A percentile compares a stretch with the other conserved stretches of the same genome.
Conservation (phyloP, 2,888 invertebrate genomes). For the Tetragnatha montana region DNA sequence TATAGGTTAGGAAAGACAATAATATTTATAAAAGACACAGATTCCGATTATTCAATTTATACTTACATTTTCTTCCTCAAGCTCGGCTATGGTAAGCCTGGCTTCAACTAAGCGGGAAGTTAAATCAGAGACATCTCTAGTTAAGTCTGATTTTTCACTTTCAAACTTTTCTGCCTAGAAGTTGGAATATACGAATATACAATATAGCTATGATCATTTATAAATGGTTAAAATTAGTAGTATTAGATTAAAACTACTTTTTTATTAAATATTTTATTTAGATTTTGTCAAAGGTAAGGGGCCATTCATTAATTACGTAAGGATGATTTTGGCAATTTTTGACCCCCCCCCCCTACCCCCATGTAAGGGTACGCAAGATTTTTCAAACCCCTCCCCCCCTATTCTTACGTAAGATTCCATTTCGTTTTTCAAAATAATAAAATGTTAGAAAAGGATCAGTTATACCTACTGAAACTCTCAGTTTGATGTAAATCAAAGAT, state of each 20-base stretch:
- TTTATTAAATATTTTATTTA: neutral
- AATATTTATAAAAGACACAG: neutral
- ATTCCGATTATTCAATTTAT: neutral
- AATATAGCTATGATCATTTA: neutral
- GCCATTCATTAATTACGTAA: too few relatives aligned
- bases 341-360: too few relatives aligned
- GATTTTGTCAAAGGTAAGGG: neutral
- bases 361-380: too few relatives aligned
- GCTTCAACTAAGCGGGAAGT: slow-evolving; percentile 77
- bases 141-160: slow-evolving; percentile 89
- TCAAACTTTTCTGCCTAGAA: slow-evolving; percentile 85
- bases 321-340: too few relatives aligned
- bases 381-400: too few relatives aligned
- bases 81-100: slow-evolving; percentile 75
- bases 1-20: neutral
- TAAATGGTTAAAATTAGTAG: neutral
- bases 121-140: slow-evolving; percentile 89
- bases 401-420: too few relatives aligned
- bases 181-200: neutral
- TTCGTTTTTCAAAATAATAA: too few relatives aligned
- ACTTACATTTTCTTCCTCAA: slow-evolving; percentile 77
- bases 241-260: neutral
- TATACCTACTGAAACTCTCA: too few relatives aligned
- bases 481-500: too few relatives aligned
- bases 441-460: too few relatives aligned